These are phyloP conservation scores for Smutsia temminckii DNA, from an alignment of 2,797 vertebrate species.

Conservation along the genomic window DNA sequence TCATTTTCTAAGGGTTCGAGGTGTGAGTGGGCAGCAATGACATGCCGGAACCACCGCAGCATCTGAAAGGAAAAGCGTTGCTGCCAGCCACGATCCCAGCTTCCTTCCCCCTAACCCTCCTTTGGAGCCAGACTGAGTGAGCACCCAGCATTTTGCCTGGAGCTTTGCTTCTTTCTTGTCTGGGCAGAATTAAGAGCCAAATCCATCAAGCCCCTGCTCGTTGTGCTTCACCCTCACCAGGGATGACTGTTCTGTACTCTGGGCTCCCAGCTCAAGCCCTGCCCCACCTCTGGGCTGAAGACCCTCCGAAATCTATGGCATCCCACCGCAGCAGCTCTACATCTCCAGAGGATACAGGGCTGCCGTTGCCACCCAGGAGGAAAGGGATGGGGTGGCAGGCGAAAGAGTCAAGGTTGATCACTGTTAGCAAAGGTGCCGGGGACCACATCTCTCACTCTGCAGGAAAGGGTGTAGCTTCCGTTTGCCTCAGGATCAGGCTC, in stretches of 20 bases:
- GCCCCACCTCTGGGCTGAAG: not conserved
- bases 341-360: not conserved
- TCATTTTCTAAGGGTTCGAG: not conserved
- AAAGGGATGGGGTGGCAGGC: not conserved
- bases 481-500: not conserved
- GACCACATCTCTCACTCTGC: not conserved
- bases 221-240: not conserved
- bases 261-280: not conserved
- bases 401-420: not conserved
- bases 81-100: accelerated
- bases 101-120: not conserved
- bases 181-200: constrained; percentile 42
- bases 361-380: not conserved
- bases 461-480: not conserved
- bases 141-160: not conserved
- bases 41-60: not conserved
- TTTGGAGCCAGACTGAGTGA: not conserved
- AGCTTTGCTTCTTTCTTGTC: constrained; percentile 59
- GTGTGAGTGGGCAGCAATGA: accelerated
- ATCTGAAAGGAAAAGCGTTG: not conserved
- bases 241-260: not conserved
- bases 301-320: not conserved
- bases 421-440: accelerated
- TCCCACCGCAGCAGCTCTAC: not conserved
- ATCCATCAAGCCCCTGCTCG: constrained; percentile 63